Evolutionary conservation across 2,797 vertebrate genomes (phyloP).

Genomic region (Aythya fuligula): DNA sequence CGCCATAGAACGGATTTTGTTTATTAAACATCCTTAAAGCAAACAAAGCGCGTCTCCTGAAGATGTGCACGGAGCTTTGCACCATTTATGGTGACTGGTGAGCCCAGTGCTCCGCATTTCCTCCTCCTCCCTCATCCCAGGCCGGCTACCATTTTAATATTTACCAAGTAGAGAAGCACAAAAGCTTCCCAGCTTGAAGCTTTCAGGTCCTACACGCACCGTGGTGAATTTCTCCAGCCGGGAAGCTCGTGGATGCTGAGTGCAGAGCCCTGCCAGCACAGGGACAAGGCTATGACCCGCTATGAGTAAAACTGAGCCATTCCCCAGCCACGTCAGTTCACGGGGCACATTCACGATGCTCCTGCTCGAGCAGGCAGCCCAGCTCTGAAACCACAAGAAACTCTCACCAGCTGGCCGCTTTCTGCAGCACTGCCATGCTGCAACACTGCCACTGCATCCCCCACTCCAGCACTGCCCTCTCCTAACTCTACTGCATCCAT

Average conservation of each 20-base stretch:
- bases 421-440: background rate
- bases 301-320: accelerated
- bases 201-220: accelerated
- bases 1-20: background rate
- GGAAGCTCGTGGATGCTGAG: background rate
- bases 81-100: background rate
- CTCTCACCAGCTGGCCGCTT: background rate
- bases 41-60: background rate
- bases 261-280: background rate
- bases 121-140: background rate
- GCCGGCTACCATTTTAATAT: background rate
- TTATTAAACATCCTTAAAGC: background rate
- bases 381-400: background rate
- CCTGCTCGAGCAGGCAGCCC: background rate
- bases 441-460: background rate
- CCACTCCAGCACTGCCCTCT: background rate
- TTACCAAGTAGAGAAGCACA: background rate
- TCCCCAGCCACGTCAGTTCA: background rate
- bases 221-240: background rate
- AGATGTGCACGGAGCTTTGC: background rate
- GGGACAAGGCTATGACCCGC: background rate
- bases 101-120: background rate
- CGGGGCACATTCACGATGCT: background rate
- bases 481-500: background rate
- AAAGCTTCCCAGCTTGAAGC: background rate